A percentile compares a stretch with the other conserved stretches of the same genome.
Evolutionary conservation across 2,888 invertebrate genomes (phyloP).

Genomic region (Philaethria dido): DNA sequence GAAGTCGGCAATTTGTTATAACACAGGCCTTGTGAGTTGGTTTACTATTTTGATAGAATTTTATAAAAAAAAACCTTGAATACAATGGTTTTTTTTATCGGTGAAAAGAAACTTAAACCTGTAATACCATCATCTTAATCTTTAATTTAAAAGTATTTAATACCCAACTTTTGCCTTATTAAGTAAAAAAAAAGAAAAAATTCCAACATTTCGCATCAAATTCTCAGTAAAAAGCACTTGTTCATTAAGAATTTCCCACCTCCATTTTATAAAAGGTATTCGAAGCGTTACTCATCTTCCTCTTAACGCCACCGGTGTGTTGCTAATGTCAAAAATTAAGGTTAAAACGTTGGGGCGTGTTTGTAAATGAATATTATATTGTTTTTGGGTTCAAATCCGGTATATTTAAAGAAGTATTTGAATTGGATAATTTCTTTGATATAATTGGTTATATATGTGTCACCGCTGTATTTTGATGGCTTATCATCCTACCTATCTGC

Average conservation of each 20-base stretch:
- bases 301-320: constrained; percentile 9
- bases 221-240: neutral
- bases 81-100: too few species aligned
- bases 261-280: constrained; percentile 13
- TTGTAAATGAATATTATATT: neutral
- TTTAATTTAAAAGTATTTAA: neutral
- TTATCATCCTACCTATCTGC: too few species aligned
- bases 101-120: too few species aligned
- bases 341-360: neutral
- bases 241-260: neutral
- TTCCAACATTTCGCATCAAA: neutral
- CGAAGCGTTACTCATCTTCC: constrained; percentile 1
- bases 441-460: too few species aligned
- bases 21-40: too few species aligned
- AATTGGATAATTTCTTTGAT: neutral
- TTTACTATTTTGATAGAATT: too few species aligned
- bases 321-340: constrained; percentile 10
- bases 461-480: too few species aligned
- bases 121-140: too few species aligned
- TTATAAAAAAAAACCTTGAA: too few species aligned
- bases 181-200: neutral
- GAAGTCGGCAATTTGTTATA: too few species aligned
- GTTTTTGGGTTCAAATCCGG: neutral
- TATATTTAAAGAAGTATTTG: too few species aligned
- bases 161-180: neutral